Conservation (phyloP, 2,113 vertebrate species). For the Riparia riparia region DNA sequence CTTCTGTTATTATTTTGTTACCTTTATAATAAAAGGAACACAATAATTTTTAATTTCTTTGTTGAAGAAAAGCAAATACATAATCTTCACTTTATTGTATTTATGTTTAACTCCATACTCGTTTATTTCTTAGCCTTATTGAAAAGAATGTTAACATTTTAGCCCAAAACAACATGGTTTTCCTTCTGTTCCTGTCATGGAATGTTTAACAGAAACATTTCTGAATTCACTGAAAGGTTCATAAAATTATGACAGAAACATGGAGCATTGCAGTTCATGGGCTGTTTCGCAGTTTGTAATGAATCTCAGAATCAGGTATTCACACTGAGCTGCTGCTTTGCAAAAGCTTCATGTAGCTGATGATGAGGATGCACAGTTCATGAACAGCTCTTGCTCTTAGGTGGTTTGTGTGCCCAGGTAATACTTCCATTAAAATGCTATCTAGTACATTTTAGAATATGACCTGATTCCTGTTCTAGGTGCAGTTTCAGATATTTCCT, state of each 20-base stretch:
- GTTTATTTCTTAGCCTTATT: background rate
- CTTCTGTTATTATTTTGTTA: background rate
- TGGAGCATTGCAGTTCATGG: background rate
- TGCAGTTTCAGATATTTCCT: background rate
- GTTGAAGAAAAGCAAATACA: background rate
- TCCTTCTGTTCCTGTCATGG: background rate
- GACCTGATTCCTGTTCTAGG: background rate
- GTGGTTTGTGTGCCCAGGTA: background rate
- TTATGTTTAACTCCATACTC: background rate
- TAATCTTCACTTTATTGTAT: background rate
- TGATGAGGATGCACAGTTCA: background rate
- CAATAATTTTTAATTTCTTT: background rate
- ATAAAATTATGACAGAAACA: background rate
- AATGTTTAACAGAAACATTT: background rate
- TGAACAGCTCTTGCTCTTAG: background rate
- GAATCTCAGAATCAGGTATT: background rate
- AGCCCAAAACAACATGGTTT: background rate
- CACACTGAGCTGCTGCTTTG: background rate
- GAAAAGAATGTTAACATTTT: background rate
- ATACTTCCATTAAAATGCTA: background rate
- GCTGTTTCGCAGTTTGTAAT: background rate
- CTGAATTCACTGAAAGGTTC: background rate
- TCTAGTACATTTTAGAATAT: background rate
- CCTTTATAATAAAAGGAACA: background rate
- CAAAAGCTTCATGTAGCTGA: background rate